Evolutionary conservation across 1,140 invertebrate genomes (phyloP), one percentile per base, ranked within the genome.

Genomic region (Apis florea): DNA sequence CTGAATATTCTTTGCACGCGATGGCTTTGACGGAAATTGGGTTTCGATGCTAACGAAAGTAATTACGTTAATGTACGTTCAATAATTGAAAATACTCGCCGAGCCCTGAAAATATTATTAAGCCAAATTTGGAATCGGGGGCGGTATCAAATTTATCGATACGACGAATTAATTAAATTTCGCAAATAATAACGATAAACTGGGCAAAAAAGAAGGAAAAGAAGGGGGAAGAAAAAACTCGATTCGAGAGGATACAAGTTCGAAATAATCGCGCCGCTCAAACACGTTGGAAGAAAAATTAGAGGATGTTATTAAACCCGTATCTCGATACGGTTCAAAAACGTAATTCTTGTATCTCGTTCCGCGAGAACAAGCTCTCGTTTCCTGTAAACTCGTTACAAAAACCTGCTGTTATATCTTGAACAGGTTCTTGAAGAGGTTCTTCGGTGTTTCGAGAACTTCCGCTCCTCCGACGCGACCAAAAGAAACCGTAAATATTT

Each of bases 361-460:
- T 51, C 69, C 56, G 51, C 26, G 59, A 49, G 59, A 47, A 61
- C 79, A 72, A 56, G 76, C 64, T 86, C 66, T 79, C 80, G 79
- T 86, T 86, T 79, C 74, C 67, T 71, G 67, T 59, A 69, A 54
- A 49, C n/a, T 71, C 66, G 68, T 83, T 83, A 84, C 81, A 87
- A 86, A 87, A 76, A 67, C 64, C 64, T 40, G 77, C 75, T 86
- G 68, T 81, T 87, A 70, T 81, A 83, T 64, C 79, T 86, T 73
- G 82, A 83, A 83, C 85, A 83, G 85, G 82, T 86, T 87, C 66
- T 56, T 53, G 83, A 59, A 79, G 76, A 83, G 76, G 64, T 56
- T 53, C 84, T 49, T 51, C 11, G 21, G 11, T 68, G 54, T n/a
- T 40, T 83, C 24, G 67, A 21, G 12, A 53, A 21, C 13, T 24